Percentiles rank a stretch among this genome's conserved stretches.
Evolutionary conservation across 2,797 vertebrate species (phyloP).

Genomic region (Chelmon rostratus): DNA sequence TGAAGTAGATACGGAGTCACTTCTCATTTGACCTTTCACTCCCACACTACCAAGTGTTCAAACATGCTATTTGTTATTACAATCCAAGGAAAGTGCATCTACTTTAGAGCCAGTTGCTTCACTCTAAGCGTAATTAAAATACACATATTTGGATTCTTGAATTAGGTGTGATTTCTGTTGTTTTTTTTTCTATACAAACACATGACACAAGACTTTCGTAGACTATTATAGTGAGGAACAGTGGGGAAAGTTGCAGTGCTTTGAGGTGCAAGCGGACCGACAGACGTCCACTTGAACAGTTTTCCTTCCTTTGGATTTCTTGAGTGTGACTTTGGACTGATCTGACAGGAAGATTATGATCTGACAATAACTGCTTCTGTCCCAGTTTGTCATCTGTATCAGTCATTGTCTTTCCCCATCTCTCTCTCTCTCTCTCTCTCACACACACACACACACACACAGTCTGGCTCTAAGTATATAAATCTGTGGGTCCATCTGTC

Average conservation of each 20-base stretch:
- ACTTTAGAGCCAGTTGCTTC: neutral
- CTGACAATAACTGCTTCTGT: slow-evolving; percentile 5
- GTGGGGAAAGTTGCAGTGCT: neutral
- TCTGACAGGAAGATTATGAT: slow-evolving; percentile 40
- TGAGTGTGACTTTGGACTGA: slow-evolving; percentile 8
- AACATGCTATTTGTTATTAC: neutral
- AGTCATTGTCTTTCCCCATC: neutral
- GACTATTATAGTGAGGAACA: neutral
- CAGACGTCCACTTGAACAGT: slow-evolving; percentile 7
- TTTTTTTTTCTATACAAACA: neutral
- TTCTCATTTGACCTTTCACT: neutral
- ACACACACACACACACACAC: slow-evolving; percentile 14
- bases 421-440: slow-evolving; percentile 14
- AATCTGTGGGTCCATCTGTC: slow-evolving; percentile 60
- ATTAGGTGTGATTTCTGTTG: neutral
- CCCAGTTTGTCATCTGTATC: slow-evolving; percentile 18
- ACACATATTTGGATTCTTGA: neutral
- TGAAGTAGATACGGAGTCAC: too few species aligned
- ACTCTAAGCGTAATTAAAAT: neutral
- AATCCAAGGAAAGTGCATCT: neutral
- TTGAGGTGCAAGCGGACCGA: slow-evolving; percentile 8
- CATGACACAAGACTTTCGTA: neutral
- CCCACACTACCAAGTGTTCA: neutral
- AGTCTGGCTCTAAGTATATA: slow-evolving; percentile 21
- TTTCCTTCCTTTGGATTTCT: slow-evolving; percentile 15